These are phyloP conservation scores for Meloidogyne floridensis DNA, from an alignment of 1,140 invertebrate species.

Conservation along the genomic window DNA sequence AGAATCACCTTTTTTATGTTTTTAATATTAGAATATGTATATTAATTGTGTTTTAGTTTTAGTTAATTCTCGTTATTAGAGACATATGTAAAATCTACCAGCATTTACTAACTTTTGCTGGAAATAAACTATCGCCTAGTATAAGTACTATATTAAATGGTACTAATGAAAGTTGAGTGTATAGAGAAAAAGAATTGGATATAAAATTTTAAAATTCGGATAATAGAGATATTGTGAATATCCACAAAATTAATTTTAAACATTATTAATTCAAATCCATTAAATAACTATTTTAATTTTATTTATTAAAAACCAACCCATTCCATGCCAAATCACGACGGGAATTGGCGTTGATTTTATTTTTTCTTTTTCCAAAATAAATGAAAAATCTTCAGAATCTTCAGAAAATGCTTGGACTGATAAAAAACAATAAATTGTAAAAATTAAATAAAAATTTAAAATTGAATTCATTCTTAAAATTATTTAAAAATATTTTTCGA, in stretches of 20 bases:
- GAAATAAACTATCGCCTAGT: too few relatives aligned
- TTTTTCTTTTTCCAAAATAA: constrained; percentile 65
- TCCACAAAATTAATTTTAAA: constrained; percentile 29
- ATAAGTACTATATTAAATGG: background rate
- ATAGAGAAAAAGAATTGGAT: background rate
- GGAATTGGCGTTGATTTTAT: constrained; percentile 60
- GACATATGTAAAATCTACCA: background rate
- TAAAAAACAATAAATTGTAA: too few relatives aligned
- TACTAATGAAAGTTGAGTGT: background rate
- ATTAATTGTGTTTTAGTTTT: background rate
- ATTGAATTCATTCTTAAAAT: too few relatives aligned
- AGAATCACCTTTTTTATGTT: constrained; percentile 78
- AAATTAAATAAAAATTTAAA: too few relatives aligned
- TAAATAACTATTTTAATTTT: constrained; percentile 25
- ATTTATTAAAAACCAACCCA: constrained; percentile 68
- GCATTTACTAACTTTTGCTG: too few relatives aligned
- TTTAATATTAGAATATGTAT: background rate
- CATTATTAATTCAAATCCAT: constrained; percentile 20
- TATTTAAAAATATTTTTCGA: too few relatives aligned
- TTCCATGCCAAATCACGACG: constrained; percentile 73
- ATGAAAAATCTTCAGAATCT: background rate
- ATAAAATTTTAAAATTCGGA: background rate
- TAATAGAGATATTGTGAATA: background rate
- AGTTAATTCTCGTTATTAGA: background rate
- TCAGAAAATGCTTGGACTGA: too few relatives aligned